Evolutionary conservation across 2,888 invertebrate genomes (phyloP), one percentile per base, ranked within the genome.

Genomic region (Hirudinaria manillensis): DNA sequence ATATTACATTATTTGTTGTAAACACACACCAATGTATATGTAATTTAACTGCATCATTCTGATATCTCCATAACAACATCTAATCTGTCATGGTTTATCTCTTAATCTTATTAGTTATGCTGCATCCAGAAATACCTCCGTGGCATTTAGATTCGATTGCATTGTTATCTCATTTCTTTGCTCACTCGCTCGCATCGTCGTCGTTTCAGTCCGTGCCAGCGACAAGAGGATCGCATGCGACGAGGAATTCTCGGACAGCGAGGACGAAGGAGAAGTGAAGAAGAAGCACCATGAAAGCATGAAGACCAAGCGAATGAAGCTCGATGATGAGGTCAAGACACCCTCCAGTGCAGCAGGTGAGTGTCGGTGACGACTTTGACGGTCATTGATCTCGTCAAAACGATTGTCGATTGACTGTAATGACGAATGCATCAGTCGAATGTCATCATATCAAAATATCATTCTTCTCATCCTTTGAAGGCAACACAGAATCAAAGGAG

Each of bases 151-250:
- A 45, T 45, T 7, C 1, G 45, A 45, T n/a, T 61, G 21, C 13
- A 13, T 24, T 16, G 61, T 56, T 27, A 56, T 61, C 61, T 61
- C n/a, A 29, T 27, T 61, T 61, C n/a, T 3, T 61, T 13, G 13
- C 29, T 27, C 24, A 29, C 61, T 61, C 21, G 19, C 13, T 27
- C n/a, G 2, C 1, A 2, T 61, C 24, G 10, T 61, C 21, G 2
- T 3, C n/a, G 61, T 27, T 61, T 27, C 77, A 81, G 87, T 87
- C 70, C 84, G 87, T 53, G 86, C 88, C 2, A 85, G 86, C 84
- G 98, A 99, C 84, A 96, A 96, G 84, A 89, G 95, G 79, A 93
- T 99, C 82, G 92, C 93, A 2, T 93, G 93, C 78, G 95, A 96
- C 81, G 95, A 94, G 82, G 98, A 98, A 83, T 92, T 93, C 79